These are phyloP conservation scores for Tupaia tana DNA, from an alignment of 2,113 vertebrate species.

Conservation along the genomic window DNA sequence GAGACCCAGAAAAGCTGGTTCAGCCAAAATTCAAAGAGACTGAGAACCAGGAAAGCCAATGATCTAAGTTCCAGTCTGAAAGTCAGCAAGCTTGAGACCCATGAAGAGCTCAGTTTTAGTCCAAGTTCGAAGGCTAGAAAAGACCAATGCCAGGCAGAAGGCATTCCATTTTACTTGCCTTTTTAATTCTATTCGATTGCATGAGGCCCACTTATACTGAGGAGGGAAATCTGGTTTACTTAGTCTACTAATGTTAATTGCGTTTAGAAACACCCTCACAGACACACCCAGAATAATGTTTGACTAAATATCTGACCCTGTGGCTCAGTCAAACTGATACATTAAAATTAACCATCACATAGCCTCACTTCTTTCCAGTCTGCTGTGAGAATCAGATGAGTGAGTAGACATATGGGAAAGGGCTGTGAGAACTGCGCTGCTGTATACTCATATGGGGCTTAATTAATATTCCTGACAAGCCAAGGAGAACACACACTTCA, in stretches of 20 bases:
- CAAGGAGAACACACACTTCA: neutral
- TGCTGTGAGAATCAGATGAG: neutral
- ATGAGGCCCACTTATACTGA: neutral
- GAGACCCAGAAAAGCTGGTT: neutral
- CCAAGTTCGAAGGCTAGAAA: neutral
- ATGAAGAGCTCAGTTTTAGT: neutral
- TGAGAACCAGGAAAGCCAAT: neutral
- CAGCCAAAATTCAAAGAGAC: neutral
- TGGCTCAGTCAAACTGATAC: neutral
- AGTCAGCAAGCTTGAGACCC: neutral
- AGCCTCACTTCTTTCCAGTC: neutral
- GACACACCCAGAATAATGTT: slow-evolving; percentile 16
- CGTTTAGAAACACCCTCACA: neutral
- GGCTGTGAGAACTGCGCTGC: neutral
- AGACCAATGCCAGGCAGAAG: neutral
- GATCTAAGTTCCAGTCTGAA: neutral
- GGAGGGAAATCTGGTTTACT: neutral
- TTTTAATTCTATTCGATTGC: slow-evolving; percentile 21
- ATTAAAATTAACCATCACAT: slow-evolving; percentile 21
- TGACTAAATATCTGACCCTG: neutral
- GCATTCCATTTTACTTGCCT: neutral
- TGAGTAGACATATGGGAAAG: neutral
- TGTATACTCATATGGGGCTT: neutral
- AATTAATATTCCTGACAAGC: neutral
- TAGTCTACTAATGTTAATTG: neutral